Base-by-base conservation (phyloP, 2,113 vertebrate species). In the Enhydra lutris region DNA sequence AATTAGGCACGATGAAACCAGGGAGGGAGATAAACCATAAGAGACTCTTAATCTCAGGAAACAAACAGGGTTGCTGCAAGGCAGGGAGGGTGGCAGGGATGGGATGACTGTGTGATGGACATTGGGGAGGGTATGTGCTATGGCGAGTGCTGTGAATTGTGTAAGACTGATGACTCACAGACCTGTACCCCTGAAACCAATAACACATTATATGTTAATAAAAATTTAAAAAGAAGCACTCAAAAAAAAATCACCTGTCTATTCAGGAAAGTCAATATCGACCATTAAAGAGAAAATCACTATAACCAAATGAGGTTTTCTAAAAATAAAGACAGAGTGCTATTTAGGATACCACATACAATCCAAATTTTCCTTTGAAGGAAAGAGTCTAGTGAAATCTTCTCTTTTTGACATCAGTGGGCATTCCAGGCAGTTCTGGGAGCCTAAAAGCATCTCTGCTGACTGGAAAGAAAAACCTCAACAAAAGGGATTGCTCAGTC, bases 271-370 rank as follows among this genome's bases (percentile, higher is more conserved):
- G 17, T 94, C 80, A 59, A 12, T 81, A 76, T 17, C 84, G 36
- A 87, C 47, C 81, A 86, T 45, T 36, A 47, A 74, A 57, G 24
- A n/a, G 45, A 67, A 39, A 96, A 81, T 71, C 84, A 74, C 31
- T 71, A 2, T 42, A 84, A 57, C 12, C 63, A 76, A 63, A 50
- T 57, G 15, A 59, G 20, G 15, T 6, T 81, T 97, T 95, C 89
- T 91, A 96, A 86, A 97, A 89, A 94, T 82, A 91, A 94, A 94
- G 82, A 31, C 26, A 34, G 50, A 34, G 45, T 6, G 8, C 79
- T 87, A 8, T 63, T 93, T n/a, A 92, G 21, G 20, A 91, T 55
- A 59, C 52, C 39, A 79, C 61, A 83, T 7, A 86, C 5, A 71
- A 61, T 61, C 52, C 71, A 74, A 18, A n/a, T 52, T 71, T 94